Percentiles rank a stretch among this genome's conserved stretches.
Evolutionary conservation across 1,140 invertebrate genomes (phyloP).

Genomic region (Drosophila funebris): DNA sequence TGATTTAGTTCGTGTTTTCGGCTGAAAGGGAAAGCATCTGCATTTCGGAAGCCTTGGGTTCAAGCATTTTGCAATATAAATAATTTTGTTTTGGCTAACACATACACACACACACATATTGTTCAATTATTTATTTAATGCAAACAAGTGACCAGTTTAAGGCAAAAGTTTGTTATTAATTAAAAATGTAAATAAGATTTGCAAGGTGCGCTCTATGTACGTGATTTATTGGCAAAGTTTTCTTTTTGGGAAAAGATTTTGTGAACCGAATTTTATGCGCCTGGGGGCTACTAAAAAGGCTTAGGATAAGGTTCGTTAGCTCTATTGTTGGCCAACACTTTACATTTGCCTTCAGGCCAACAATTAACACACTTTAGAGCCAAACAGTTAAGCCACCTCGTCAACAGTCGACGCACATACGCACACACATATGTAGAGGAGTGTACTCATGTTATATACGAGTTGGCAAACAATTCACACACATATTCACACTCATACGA

Average conservation of each 20-base stretch:
- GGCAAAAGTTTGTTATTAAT: constrained; percentile 22
- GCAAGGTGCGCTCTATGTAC: neutral
- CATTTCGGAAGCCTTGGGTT: constrained; percentile 3
- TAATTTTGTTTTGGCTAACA: constrained; percentile 26
- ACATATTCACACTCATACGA: neutral
- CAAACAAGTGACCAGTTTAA: constrained; percentile 1
- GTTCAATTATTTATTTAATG: constrained; percentile 59
- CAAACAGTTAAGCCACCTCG: constrained; percentile 4
- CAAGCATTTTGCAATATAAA: constrained; percentile 45
- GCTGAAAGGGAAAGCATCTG: neutral
- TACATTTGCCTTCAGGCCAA: constrained; percentile 7
- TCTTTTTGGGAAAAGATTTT: constrained; percentile 30
- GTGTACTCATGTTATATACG: neutral
- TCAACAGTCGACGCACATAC: constrained; percentile 1
- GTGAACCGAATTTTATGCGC: constrained; percentile 20
- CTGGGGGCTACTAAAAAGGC: constrained; percentile 46
- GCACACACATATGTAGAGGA: no score
- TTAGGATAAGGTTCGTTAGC: constrained; percentile 26
- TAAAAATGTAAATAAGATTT: constrained; percentile 46
- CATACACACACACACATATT: constrained; percentile 22
- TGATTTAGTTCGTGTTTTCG: constrained; percentile 52
- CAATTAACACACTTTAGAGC: constrained; percentile 36
- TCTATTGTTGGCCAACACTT: constrained; percentile 19
- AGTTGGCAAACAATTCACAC: neutral
- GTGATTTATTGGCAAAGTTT: constrained; percentile 55